Evolutionary conservation across 2,113 vertebrate species (phyloP).

Genomic region (Campylorhamphus procurvoides): DNA sequence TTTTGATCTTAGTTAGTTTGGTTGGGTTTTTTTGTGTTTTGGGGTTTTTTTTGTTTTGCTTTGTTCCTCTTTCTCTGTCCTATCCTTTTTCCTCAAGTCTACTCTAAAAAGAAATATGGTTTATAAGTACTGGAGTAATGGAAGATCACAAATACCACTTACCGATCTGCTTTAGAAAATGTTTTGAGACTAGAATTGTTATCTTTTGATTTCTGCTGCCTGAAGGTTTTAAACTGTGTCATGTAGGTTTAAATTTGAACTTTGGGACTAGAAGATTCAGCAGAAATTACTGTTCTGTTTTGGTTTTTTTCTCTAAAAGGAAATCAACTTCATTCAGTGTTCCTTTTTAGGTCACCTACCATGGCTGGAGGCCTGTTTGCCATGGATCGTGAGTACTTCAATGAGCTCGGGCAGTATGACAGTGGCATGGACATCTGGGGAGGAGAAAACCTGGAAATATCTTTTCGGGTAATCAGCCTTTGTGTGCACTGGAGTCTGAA

Average conservation of each 20-base stretch:
- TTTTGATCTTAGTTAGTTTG: not conserved
- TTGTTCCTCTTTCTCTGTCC: not conserved
- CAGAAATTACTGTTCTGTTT: not conserved
- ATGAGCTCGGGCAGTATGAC: constrained; percentile 92
- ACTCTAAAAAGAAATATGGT: not conserved
- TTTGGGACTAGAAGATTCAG: not conserved
- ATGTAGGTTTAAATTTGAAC: not conserved
- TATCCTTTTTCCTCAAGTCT: not conserved
- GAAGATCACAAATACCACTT: not conserved
- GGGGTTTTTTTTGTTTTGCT: not conserved
- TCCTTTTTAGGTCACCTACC: constrained; percentile 87
- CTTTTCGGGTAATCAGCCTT: constrained; percentile 86
- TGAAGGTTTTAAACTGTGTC: not conserved
- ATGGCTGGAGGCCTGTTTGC: constrained; percentile 98
- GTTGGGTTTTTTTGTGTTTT: not conserved
- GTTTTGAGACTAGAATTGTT: not conserved
- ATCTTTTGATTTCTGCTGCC: not conserved
- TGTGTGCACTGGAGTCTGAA: not conserved
- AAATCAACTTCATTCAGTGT: not conserved
- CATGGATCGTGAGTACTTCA: constrained; percentile 93
- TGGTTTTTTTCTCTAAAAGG: not conserved
- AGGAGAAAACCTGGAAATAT: constrained; percentile 97
- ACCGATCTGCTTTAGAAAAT: not conserved
- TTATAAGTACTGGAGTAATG: not conserved
- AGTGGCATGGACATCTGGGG: constrained; percentile 99